phyloP scores from a whole-genome alignment of 2,113 vertebrate genomes.

The Clupea harengus region DNA sequence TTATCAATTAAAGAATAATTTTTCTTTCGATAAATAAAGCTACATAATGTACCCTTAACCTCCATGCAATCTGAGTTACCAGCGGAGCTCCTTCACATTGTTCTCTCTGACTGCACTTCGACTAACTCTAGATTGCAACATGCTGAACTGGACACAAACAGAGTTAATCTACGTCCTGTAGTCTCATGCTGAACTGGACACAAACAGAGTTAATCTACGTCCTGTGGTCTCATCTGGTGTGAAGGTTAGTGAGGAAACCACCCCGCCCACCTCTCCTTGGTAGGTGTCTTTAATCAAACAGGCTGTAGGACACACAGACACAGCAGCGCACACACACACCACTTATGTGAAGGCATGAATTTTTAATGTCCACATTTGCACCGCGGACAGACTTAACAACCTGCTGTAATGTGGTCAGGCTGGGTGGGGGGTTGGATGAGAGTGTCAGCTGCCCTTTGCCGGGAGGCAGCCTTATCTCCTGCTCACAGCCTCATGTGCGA shows the following conservation, averaged over 20 bases:
- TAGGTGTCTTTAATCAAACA: background rate
- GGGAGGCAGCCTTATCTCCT: background rate
- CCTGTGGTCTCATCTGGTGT: background rate
- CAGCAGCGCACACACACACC: background rate
- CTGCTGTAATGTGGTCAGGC: slow-evolving; percentile 7
- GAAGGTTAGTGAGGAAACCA: background rate
- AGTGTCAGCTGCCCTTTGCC: background rate
- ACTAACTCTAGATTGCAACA: background rate
- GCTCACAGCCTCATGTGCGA: background rate
- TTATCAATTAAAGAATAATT: background rate
- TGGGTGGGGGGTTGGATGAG: background rate
- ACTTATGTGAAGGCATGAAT: background rate
- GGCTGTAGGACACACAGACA: background rate
- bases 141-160: background rate
- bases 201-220: background rate
- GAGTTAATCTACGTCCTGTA: background rate
- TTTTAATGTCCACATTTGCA: background rate
- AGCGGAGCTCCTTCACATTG: background rate
- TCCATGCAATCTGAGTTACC: background rate
- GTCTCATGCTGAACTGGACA: background rate
- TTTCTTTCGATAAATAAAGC: background rate
- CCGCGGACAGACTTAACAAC: background rate
- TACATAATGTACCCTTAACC: background rate
- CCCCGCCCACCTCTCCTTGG: background rate
- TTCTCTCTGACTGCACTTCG: background rate